A percentile compares a stretch with the other conserved stretches of the same genome.
These are phyloP conservation scores for Mesocricetus auratus DNA, from an alignment of 2,113 vertebrate genomes.

Conservation along the genomic window DNA sequence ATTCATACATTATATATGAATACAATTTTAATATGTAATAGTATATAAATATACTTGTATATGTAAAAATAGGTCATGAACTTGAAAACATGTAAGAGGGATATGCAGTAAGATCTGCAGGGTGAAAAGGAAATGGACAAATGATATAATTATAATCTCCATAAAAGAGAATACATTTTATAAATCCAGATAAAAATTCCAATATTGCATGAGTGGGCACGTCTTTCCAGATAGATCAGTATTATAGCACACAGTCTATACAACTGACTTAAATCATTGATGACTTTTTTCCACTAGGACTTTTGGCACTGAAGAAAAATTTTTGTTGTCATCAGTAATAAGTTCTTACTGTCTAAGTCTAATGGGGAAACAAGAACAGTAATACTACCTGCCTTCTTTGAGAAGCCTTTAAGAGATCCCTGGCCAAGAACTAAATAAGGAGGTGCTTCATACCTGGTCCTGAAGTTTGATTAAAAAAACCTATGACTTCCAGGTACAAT, in stretches of 20 bases:
- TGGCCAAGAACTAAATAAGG: not conserved
- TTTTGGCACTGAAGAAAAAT: not conserved
- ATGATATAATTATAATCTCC: not conserved
- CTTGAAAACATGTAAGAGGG: not conserved
- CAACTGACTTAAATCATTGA: not conserved
- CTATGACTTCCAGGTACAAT: not conserved
- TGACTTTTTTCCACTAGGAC: not conserved
- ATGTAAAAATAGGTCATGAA: not conserved
- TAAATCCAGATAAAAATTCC: not conserved
- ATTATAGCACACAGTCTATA: not conserved
- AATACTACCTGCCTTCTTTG: not conserved
- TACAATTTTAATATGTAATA: not conserved
- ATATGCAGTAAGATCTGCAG: not conserved
- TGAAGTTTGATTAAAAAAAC: not conserved
- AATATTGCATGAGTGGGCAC: not conserved
- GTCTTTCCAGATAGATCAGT: not conserved
- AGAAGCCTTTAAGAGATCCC: not conserved
- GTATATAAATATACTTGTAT: not conserved
- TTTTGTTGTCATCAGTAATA: not conserved
- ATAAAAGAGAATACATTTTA: not conserved
- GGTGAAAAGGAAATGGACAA: not conserved
- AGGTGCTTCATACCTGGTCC: not conserved
- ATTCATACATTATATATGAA: not conserved
- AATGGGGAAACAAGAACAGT: not conserved
- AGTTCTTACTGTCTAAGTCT: not conserved